Evolutionary conservation across 2,888 invertebrate genomes (phyloP).

Genomic region (Tachina grossa): DNA sequence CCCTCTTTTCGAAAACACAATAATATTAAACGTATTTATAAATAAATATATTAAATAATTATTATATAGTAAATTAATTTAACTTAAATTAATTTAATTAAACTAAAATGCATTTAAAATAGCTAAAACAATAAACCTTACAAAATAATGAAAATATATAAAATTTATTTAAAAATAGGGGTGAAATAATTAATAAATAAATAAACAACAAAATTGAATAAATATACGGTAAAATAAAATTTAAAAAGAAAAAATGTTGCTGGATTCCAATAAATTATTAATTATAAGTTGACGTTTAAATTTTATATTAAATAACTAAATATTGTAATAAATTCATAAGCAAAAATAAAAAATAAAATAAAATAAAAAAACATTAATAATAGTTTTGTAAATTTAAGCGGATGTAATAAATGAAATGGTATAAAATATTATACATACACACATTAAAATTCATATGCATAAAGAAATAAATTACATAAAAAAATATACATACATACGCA

Average conservation of each 20-base stretch:
- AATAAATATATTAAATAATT: conserved; percentile 26
- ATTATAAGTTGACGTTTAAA: conserved; percentile 30
- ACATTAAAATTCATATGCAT: conserved; percentile 13
- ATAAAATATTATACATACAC: neutral
- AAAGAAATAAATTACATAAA: conserved; percentile 3
- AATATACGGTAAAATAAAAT: conserved; percentile 21
- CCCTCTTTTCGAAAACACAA: neutral
- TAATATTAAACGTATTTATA: conserved; percentile 10
- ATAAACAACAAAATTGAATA: conserved; percentile 43
- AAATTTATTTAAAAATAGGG: conserved; percentile 4
- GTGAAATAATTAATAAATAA: conserved; percentile 38
- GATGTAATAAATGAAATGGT: conserved; percentile 42
- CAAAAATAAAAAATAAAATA: neutral
- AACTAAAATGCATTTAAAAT: conserved; percentile 51
- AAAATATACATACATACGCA: neutral
- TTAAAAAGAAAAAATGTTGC: conserved; percentile 32
- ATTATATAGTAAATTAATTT: conserved; percentile 28
- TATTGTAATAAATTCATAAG: conserved; percentile 54
- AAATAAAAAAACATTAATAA: conserved; percentile 8
- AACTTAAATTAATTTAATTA: conserved; percentile 39
- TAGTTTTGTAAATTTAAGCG: conserved; percentile 48
- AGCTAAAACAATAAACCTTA: conserved; percentile 41
- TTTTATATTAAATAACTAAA: conserved; percentile 40
- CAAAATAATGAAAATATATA: conserved; percentile 35
- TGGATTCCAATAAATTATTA: conserved; percentile 51